phyloP scores from a whole-genome alignment of 2,113 vertebrate species.

The Platysteira castanea region DNA sequence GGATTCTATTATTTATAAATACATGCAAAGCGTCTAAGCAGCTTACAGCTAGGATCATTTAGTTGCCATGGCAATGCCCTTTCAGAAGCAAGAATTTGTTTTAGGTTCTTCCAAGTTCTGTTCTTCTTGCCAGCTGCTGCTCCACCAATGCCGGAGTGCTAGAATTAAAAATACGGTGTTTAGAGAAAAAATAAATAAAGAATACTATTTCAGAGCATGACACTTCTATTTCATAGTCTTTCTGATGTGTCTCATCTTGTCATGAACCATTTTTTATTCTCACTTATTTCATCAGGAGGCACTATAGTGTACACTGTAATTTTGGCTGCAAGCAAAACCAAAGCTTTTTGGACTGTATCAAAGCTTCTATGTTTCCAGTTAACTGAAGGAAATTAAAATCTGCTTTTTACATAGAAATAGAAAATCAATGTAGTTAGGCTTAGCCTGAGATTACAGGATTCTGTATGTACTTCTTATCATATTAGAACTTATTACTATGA shows the following conservation, averaged over 20 bases:
- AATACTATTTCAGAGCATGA: not conserved
- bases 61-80: slow-evolving; percentile 93
- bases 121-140: slow-evolving; percentile 97
- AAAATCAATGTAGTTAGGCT: slow-evolving; percentile 36
- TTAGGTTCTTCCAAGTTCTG: slow-evolving; percentile 98
- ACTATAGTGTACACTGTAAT: slow-evolving; percentile 16
- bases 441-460: slow-evolving; percentile 31
- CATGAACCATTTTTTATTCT: slow-evolving; percentile 3
- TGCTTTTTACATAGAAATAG: slow-evolving; percentile 16
- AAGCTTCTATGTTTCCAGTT: not conserved
- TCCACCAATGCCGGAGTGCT: slow-evolving; percentile 96
- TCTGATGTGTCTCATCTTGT: not conserved
- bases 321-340: slow-evolving; percentile 31
- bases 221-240: not conserved
- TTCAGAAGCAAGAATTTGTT: slow-evolving; percentile 95
- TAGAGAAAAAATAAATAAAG: slow-evolving; percentile 29
- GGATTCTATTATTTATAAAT: slow-evolving; percentile 66
- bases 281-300: slow-evolving; percentile 12
- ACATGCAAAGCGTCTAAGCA: slow-evolving; percentile 50
- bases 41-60: slow-evolving; percentile 93
- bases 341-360: slow-evolving; percentile 15
- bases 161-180: slow-evolving; percentile 39
- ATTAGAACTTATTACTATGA: slow-evolving; percentile 44
- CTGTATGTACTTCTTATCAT: not conserved
- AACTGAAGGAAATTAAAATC: slow-evolving; percentile 56